These are phyloP conservation scores for Diadophis punctatus DNA, from an alignment of 2,113 vertebrate species.

Conservation along the genomic window DNA sequence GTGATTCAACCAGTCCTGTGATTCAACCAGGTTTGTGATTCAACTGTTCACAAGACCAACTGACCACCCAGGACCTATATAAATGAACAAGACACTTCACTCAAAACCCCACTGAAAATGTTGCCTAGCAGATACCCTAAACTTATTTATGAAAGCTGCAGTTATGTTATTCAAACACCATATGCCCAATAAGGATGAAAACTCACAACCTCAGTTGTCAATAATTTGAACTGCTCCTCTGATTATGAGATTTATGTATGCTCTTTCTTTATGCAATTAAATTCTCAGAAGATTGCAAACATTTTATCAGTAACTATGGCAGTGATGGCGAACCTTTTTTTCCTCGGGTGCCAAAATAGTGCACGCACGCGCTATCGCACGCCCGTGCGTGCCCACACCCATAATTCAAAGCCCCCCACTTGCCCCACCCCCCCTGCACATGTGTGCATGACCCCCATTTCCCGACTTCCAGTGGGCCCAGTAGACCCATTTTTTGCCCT, in stretches of 20 bases:
- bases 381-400: too few relatives aligned
- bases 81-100: not conserved
- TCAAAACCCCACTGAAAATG: not conserved
- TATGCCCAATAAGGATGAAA: not conserved
- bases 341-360: too few relatives aligned
- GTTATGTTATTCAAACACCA: not conserved
- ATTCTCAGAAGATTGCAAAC: not conserved
- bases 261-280: not conserved
- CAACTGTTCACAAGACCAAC: not conserved
- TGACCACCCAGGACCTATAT: not conserved
- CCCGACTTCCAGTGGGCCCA: too few relatives aligned
- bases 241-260: not conserved
- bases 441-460: too few relatives aligned
- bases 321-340: too few relatives aligned
- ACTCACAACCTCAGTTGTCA: not conserved
- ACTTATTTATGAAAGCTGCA: not conserved
- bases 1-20: not conserved
- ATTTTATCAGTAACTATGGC: not conserved
- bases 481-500: too few relatives aligned
- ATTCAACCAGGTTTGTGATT: not conserved
- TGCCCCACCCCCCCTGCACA: too few relatives aligned
- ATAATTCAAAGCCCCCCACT: too few relatives aligned
- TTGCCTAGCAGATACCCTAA: not conserved
- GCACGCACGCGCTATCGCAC: too few relatives aligned
- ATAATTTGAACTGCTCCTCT: not conserved